Base-by-base conservation (phyloP, 1,140 invertebrate genomes). In the Drosophila saltans region DNA sequence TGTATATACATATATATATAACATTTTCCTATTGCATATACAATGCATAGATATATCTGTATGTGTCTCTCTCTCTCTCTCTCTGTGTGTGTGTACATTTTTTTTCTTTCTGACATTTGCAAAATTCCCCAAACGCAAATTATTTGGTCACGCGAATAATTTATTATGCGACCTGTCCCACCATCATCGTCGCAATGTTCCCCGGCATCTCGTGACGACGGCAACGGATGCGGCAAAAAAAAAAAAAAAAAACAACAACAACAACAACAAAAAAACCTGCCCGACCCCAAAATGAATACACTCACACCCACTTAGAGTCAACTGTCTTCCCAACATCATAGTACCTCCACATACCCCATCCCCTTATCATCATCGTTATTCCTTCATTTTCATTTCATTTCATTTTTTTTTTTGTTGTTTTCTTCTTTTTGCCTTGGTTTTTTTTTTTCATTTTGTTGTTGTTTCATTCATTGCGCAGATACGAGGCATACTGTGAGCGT, bases 71-170 rank as follows among this genome's bases (percentile, higher is more conserved):
- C 24, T 48, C 1, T 11, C 11, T 48, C 1, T 24, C 26, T 11
- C 6, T 56, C 11, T 30, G 30, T 56, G 11, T 56, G n/a, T 56
- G 26, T 56, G 10, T 33, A 6, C 39, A n/a, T 43, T 10, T 30
- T 16, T 57, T 52, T 48, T 30, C 28, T 28, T 39, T 61, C 58
- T 75, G 69, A 75, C 69, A 75, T 69, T 80, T 80, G 68, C 65
- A n/a, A 72, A 80, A 74, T 75, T 79, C 67, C 72, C 75, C 66
- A 70, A 83, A 72, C 74, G 84, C 83, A 88, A 88, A 88, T 83
- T 86, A 88, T 88, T 88, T 88, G 84, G 84, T 88, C 84, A 88
- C 84, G 84, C 84, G 83, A 88, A 89, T 88, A 88, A 88, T 88
- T 88, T 88, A 88, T 88, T 88, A 88, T 88, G 80, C 77, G 77